Evolutionary conservation across 2,797 vertebrate genomes (phyloP).

Genomic region (Rhincodon typus): DNA sequence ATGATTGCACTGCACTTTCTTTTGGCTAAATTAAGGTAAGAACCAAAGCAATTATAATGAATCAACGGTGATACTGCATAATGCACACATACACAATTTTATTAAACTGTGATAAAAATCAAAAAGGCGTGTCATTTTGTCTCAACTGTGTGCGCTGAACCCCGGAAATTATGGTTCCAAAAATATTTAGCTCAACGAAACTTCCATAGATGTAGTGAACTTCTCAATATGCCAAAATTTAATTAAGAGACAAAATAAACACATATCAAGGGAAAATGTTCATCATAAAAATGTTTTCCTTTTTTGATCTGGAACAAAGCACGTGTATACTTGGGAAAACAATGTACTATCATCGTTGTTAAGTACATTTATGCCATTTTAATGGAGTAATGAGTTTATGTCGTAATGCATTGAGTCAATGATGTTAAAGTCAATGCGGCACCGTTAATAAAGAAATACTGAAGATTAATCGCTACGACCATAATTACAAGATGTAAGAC

Average conservation of each 20-base stretch:
- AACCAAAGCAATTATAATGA: background rate
- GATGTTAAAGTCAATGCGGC: background rate
- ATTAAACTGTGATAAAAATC: background rate
- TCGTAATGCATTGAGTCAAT: too few relatives aligned
- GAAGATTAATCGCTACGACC: background rate
- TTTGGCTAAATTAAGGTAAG: background rate
- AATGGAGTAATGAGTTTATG: too few relatives aligned
- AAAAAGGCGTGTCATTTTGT: background rate
- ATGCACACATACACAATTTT: background rate
- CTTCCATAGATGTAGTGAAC: too few relatives aligned
- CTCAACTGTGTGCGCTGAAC: background rate
- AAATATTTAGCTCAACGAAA: background rate
- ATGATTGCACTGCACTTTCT: background rate
- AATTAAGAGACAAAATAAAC: background rate
- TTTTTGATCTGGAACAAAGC: too few relatives aligned
- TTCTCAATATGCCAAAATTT: background rate
- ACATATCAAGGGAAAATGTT: background rate
- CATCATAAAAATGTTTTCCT: background rate
- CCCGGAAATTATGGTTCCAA: background rate
- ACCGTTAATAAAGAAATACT: background rate
- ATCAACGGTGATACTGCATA: background rate
- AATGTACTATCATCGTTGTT: background rate
- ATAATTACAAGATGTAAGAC: background rate
- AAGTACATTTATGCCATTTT: background rate
- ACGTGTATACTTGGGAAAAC: background rate